Conservation (phyloP, 1,140 invertebrate genomes). For the Camponotus pennsylvanicus region DNA sequence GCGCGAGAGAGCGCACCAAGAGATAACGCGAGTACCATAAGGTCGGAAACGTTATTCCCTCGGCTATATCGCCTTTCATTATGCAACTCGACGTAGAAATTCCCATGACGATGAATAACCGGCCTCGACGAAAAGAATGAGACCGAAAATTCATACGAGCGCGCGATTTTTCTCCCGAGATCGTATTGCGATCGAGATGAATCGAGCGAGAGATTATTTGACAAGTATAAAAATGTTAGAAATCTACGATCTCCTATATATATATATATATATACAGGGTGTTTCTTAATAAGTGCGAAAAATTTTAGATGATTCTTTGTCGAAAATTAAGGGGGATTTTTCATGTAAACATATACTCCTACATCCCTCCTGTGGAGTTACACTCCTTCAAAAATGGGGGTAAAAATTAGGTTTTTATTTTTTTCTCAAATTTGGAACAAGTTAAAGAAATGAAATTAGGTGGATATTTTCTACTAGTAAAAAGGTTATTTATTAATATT, state of each 20-base stretch:
- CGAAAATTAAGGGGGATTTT: too few species aligned
- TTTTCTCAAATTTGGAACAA: too few species aligned
- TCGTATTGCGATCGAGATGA: neutral
- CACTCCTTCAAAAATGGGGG: too few species aligned
- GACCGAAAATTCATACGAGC: constrained; percentile 30
- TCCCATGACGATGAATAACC: constrained; percentile 37
- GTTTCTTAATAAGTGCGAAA: too few species aligned
- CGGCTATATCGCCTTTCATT: constrained; percentile 50
- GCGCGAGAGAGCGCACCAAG: neutral
- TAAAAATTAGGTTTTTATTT: too few species aligned
- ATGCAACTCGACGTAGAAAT: constrained; percentile 38
- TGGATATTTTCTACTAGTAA: too few species aligned
- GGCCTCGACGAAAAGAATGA: constrained; percentile 4
- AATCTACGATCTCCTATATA: neutral
- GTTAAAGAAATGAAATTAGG: too few species aligned
- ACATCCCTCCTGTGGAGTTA: too few species aligned
- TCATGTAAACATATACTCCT: too few species aligned
- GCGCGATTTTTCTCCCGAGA: constrained; percentile 32
- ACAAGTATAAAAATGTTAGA: neutral
- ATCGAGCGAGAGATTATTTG: neutral
- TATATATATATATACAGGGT: too few species aligned
- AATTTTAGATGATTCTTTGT: too few species aligned
- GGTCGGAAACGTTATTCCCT: constrained; percentile 29
- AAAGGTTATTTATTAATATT: too few species aligned
- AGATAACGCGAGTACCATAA: constrained; percentile 40